These are phyloP conservation scores for Chaetophractus vellerosus DNA, from an alignment of 2,797 vertebrate genomes.

Conservation along the genomic window DNA sequence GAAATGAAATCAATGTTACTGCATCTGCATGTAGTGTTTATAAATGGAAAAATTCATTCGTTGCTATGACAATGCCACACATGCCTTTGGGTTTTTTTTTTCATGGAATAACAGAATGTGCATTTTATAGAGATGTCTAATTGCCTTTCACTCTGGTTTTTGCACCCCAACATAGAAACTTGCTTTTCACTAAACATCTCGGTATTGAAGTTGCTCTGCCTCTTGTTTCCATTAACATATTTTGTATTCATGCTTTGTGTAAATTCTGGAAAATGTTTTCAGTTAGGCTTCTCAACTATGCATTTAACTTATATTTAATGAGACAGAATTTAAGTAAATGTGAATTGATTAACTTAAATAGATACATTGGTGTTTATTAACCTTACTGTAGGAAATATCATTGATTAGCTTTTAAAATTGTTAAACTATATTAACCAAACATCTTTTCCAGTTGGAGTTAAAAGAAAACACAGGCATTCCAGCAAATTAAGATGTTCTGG, in stretches of 20 bases:
- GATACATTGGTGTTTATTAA: slow-evolving; percentile 76
- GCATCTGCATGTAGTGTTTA: slow-evolving; percentile 72
- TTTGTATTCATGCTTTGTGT: slow-evolving; percentile 81
- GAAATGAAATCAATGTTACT: slow-evolving; percentile 67
- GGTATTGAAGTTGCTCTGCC: slow-evolving; percentile 75
- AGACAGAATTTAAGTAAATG: slow-evolving; percentile 84
- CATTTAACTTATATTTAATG: slow-evolving; percentile 88
- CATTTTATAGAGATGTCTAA: slow-evolving; percentile 82
- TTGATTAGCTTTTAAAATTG: slow-evolving; percentile 43
- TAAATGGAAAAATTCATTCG: slow-evolving; percentile 66
- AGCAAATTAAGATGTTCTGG: neutral
- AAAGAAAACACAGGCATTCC: slow-evolving; percentile 42
- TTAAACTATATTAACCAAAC: neutral
- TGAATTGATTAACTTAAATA: slow-evolving; percentile 84
- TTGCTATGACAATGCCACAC: slow-evolving; percentile 82
- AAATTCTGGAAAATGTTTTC: slow-evolving; percentile 82
- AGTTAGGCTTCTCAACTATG: slow-evolving; percentile 84
- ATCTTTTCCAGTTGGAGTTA: slow-evolving; percentile 25
- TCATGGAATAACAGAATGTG: slow-evolving; percentile 76
- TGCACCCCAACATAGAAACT: slow-evolving; percentile 71
- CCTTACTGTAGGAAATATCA: slow-evolving; percentile 38
- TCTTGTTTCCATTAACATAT: slow-evolving; percentile 79
- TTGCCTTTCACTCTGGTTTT: slow-evolving; percentile 77
- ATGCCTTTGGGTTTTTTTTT: slow-evolving; percentile 78
- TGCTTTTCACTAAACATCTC: slow-evolving; percentile 82